Conservation (phyloP, 2,797 vertebrate genomes). For the Lagodon rhomboides region DNA sequence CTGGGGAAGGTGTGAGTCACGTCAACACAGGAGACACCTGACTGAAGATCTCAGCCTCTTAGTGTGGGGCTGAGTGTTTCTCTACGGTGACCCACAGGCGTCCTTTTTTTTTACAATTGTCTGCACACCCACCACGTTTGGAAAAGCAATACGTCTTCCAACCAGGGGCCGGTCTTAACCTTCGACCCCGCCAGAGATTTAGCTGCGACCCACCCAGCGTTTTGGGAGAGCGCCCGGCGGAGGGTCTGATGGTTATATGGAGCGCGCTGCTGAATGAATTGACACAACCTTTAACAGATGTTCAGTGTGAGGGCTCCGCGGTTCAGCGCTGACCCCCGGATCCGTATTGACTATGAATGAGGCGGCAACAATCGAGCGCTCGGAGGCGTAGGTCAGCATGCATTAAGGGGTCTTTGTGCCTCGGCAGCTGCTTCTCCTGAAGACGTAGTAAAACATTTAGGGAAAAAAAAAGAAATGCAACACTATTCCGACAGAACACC, state of each 20-base stretch:
- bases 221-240: conserved; percentile 36
- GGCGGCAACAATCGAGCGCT: conserved; percentile 49
- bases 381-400: conserved; percentile 2
- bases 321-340: conserved; percentile 49
- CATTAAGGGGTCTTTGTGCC: conserved; percentile 46
- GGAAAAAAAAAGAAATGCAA: conserved; percentile 20
- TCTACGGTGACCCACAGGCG: conserved; percentile 23
- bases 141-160: conserved; percentile 60
- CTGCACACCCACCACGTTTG: conserved; percentile 54
- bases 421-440: conserved; percentile 56
- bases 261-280: conserved; percentile 61
- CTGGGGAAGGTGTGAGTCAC: conserved; percentile 9
- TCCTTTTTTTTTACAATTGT: conserved; percentile 21
- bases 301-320: conserved; percentile 21
- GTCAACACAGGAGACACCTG: conserved; percentile 44
- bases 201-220: conserved; percentile 57
- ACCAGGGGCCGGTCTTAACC: conserved; percentile 57
- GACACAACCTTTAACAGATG: conserved; percentile 73
- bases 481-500: neutral
- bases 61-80: conserved; percentile 35
- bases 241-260: conserved; percentile 58
- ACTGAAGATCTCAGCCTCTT: conserved; percentile 19
- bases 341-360: conserved; percentile 56
- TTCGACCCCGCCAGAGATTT: conserved; percentile 56
- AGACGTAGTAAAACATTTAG: conserved; percentile 26